These are phyloP conservation scores for Chaetops frenatus DNA, from an alignment of 2,113 vertebrate genomes.

Conservation along the genomic window DNA sequence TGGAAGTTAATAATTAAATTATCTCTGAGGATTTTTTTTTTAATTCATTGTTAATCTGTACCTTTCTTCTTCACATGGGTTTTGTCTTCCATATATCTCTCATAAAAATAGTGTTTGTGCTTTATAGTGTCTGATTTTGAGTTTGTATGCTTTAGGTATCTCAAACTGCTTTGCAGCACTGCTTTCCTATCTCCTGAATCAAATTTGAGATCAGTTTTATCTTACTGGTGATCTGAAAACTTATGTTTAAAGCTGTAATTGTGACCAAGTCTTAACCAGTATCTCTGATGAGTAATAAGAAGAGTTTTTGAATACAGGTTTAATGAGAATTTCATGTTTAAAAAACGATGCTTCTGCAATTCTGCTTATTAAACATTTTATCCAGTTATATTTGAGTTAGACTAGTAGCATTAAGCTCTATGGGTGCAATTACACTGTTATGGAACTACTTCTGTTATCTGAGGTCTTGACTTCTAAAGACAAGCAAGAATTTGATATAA, in stretches of 20 bases:
- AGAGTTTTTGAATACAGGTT: neutral
- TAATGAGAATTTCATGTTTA: neutral
- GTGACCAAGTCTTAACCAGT: neutral
- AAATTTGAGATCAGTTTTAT: neutral
- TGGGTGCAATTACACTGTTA: neutral
- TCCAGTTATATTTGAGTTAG: neutral
- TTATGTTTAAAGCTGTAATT: neutral
- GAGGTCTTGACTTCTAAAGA: slow-evolving; percentile 70
- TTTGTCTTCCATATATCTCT: neutral
- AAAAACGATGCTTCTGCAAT: neutral
- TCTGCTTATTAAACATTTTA: neutral
- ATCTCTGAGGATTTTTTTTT: neutral
- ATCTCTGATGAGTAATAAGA: neutral
- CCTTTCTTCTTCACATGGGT: neutral
- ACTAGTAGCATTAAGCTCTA: neutral
- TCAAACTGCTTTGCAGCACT: neutral
- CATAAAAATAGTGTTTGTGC: neutral
- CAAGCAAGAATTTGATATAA: slow-evolving; percentile 37
- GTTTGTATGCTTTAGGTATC: neutral
- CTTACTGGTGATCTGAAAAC: neutral
- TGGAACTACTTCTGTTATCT: slow-evolving; percentile 14
- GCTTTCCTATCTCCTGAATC: neutral
- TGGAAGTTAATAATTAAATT: neutral
- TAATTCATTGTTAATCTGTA: neutral
- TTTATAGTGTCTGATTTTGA: neutral